These are phyloP conservation scores for Zeugodacus cucurbitae DNA, from an alignment of 1,140 invertebrate genomes.

Conservation along the genomic window DNA sequence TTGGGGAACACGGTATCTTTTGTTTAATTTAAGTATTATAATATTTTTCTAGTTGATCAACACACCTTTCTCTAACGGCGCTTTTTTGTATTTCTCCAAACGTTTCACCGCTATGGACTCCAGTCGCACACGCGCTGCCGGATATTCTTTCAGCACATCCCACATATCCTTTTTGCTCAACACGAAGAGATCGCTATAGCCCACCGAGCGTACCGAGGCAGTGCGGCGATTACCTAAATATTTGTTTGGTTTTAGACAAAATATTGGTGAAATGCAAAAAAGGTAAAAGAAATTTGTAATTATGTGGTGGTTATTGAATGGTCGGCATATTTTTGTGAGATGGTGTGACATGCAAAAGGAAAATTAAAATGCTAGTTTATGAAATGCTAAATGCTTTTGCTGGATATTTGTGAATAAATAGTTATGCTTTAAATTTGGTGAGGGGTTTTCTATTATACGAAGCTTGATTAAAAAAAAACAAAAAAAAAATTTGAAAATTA, in stretches of 20 bases:
- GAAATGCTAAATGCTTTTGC: neutral
- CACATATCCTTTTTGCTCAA: constrained; percentile 99
- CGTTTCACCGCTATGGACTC: constrained; percentile 97
- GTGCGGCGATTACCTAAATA: constrained; percentile 90
- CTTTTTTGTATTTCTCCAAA: constrained; percentile 94
- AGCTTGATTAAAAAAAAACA: too few relatives aligned
- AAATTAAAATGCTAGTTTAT: neutral
- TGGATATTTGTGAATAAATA: neutral
- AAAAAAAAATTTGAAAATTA: too few relatives aligned
- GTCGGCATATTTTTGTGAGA: neutral
- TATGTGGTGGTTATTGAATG: too few relatives aligned
- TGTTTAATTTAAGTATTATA: neutral
- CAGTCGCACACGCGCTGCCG: constrained; percentile 93
- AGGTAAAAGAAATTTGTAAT: neutral
- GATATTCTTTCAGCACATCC: constrained; percentile 99
- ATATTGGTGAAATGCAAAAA: neutral
- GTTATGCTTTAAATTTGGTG: too few relatives aligned
- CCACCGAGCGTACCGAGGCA: constrained; percentile 95
- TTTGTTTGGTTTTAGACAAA: neutral
- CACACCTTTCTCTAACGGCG: constrained; percentile 89
- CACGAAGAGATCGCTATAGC: constrained; percentile 98
- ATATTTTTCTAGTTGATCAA: constrained; percentile 49
- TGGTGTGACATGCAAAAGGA: neutral
- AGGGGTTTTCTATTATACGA: too few relatives aligned
- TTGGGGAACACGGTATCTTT: neutral